Base-by-base conservation (phyloP, 2,113 vertebrate genomes). In the Felis catus region DNA sequence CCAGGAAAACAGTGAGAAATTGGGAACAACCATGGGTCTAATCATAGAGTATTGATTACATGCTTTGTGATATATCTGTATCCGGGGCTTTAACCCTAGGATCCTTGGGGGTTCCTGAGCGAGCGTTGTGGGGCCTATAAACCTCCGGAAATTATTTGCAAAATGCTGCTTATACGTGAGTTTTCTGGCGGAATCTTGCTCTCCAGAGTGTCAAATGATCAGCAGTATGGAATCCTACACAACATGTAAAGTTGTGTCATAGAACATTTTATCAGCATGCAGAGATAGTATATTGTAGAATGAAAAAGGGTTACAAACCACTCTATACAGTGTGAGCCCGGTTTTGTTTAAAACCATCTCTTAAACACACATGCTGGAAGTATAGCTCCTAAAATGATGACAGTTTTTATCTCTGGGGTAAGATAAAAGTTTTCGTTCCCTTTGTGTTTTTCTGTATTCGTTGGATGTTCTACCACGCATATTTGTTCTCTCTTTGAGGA, bases 271-370 rank as follows among this genome's bases (percentile, higher is more conserved):
- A 25, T 19, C 31, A 55, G 65, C 55, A 18, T 3, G 6, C 0
- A 23, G 36, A 58, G 15, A 58, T 7, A 11, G 4, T 10, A 12
- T 18, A 7, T 15, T 19, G 5, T 51, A 2, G 68, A 58, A 65
- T 29, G 81, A 19, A 39, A 27, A 65, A 9, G 31, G 82, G 41
- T 29, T 6, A 4, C 4, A 7, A 13, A 63, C n/a, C 39, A 5
- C 27, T 27, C 4, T 23, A 0, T 31, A 12, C 0, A 5, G 7
- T 7, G 9, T 6, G 48, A 48, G 12, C 23, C 33, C n/a, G 4
- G 0, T 15, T 79, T 66, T 73, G 51, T 48, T 41, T 29, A 25
- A 76, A 88, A 41, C 23, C 7, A 2, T 53, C 53, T 73, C 33
- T 33, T 27, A 39, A 3, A 36, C 29, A n/a, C 19, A n/a, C 3